Base-by-base conservation (phyloP, 1,140 invertebrate genomes). In the Pseudomyrmex dendroicus region DNA sequence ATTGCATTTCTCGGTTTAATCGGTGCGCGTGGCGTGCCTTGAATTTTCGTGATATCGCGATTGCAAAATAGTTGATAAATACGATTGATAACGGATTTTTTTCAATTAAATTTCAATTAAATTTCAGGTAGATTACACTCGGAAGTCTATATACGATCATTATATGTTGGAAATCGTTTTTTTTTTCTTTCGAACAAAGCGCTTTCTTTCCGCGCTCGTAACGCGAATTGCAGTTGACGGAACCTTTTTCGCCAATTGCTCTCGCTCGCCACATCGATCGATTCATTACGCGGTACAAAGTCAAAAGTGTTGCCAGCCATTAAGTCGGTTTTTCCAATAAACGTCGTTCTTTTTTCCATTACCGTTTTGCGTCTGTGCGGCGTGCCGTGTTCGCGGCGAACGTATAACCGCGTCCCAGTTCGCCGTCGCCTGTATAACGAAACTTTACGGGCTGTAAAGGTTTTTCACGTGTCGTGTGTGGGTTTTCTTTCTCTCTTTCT, bases 391-490 rank as follows among this genome's bases (percentile, higher is more conserved):
- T 35, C 44, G 73, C 66, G 54, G 64, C 70, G 77, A 86, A 87
- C 80, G 52, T 84, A 25, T 25, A 70, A 82, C 10, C 59, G 22
- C 62, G 82, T 57, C 35, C 82, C 64, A 84, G 48, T 84, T 87
- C 70, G 20, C 25, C 56, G 8, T 22, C 25, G 64, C n/a, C 63
- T 59, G 46, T 76, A 54, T 73, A 78, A 73, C 35, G 48, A 17
- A 44, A 56, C 52, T 77, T 84, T 83, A 77, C 44, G 59, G n/a
- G 3, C n/a, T 44, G 44, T 46, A 48, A 83, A 66, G 44, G 5
- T 83, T 67, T 68, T 67, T 13, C 54, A 4, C 17, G 63, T 48
- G 12, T 17, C 56, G 9, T 10, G 22, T 73, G 50, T 48, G n/a
- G 12, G 35, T 17, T 68, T 50, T 13, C 50, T 50, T 50, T 50